A percentile compares a stretch with the other conserved stretches of the same genome.
Conservation (phyloP, 1,140 invertebrate genomes). For the Meloidogyne hapla region DNA sequence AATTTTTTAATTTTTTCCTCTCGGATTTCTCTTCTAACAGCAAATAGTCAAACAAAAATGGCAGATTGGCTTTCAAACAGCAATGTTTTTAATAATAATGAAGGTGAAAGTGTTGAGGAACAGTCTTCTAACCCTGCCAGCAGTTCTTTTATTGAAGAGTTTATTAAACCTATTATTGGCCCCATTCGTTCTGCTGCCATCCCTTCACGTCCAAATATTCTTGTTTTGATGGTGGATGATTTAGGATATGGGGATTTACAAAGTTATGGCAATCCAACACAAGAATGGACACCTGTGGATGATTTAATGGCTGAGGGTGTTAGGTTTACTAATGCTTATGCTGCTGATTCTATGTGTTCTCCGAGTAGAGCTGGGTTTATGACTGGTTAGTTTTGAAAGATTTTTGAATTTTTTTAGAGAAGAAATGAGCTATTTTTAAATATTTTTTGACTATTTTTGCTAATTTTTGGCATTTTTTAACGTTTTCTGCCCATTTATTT, state of each 20-base stretch:
- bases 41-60: not conserved
- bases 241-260: conserved; percentile 60
- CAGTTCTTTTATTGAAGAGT: not conserved
- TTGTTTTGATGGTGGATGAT: conserved; percentile 62
- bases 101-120: not conserved
- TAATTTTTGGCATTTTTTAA: too few species aligned
- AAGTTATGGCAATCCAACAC: conserved; percentile 61
- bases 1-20: not conserved
- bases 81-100: not conserved
- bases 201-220: conserved; percentile 52
- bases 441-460: too few species aligned
- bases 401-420: not conserved
- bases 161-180: not conserved
- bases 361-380: conserved; percentile 62
- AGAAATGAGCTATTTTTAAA: too few species aligned
- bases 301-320: conserved; percentile 53
- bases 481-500: too few species aligned
- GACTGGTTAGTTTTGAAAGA: conserved; percentile 38
- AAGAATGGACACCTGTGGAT: conserved; percentile 59
- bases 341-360: conserved; percentile 61
- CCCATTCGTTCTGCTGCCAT: conserved; percentile 2
- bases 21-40: not conserved
- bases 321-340: conserved; percentile 62
- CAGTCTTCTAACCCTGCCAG: not conserved
- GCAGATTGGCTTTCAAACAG: not conserved